Base-by-base conservation (phyloP, 1,140 invertebrate species). In the Pseudomyrmex flavicornis region DNA sequence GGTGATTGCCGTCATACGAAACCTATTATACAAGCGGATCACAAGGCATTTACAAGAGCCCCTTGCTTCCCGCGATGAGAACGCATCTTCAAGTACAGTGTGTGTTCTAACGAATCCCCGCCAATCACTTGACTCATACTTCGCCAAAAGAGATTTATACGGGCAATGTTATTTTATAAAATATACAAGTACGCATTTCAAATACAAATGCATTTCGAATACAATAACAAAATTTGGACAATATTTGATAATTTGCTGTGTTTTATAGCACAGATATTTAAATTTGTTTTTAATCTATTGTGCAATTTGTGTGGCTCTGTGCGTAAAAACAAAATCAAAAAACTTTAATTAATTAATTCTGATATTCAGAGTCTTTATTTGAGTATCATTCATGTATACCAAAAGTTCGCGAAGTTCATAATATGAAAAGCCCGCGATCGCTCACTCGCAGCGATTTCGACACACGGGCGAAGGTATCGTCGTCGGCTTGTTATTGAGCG, bases 401-500 rank as follows among this genome's bases (percentile, higher is more conserved):
- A 75, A 72, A 66, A 86, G 58, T 66, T 5, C 35, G 52, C 70
- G 56, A 3, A 54, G 15, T 59, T 59, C n/a, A n/a, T 61, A 70
- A 58, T 61, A 50, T 35, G 35, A 35, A 80, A 80, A 59, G 66
- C 12, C 35, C 7, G 35, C 44, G 54, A 7, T 70, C 20, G 66
- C 65, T 35, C 35, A 79, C 10, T 84, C 86, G 86, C 87, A 74
- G 83, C 88, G 82, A 89, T 91, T 91, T 90, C 83, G 85, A 86
- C 85, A 79, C 83, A 62, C 26, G 82, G 62, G 68, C 88, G 74
- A 79, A 88, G 77, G 85, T 86, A 90, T 88, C 86, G 86, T 86
- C 66, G 66, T 50, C 84, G 63, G 85, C 87, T 92, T 91, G 90
- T 92, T 93, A 90, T 92, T 89, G 85, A 91, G 83, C 87, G 85